phyloP scores from a whole-genome alignment of 2,797 vertebrate species.

The Macrochelys suwanniensis region DNA sequence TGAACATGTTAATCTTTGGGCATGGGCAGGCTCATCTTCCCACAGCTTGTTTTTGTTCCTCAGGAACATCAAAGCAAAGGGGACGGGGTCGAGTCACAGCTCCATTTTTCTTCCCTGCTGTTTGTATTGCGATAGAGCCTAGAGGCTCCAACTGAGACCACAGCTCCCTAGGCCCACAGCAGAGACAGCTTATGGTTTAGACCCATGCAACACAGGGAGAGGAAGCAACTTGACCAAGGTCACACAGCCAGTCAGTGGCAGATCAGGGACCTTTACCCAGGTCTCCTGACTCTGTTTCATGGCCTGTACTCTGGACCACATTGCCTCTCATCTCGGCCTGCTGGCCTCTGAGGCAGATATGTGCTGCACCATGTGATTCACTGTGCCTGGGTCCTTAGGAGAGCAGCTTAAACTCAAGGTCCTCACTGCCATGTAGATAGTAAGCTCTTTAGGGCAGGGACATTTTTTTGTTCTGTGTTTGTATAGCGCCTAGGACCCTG shows the following conservation, averaged over 20 bases:
- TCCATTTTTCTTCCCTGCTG: background rate
- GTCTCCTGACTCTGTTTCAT: background rate
- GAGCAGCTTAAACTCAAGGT: background rate
- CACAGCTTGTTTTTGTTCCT: background rate
- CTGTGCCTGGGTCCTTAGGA: rapidly evolving
- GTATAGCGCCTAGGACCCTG: rapidly evolving
- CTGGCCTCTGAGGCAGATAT: background rate
- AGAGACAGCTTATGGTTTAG: background rate
- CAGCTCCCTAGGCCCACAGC: background rate
- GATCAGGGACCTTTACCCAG: background rate
- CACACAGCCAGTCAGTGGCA: background rate
- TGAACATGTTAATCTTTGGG: background rate
- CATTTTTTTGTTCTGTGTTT: background rate
- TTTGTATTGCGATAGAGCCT: background rate
- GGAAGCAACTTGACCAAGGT: background rate
- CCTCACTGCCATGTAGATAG: background rate
- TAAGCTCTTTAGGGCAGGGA: background rate
- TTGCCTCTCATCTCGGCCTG: background rate
- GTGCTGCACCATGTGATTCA: background rate
- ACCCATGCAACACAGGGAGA: background rate
- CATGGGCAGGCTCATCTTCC: background rate
- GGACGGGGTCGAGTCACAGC: background rate
- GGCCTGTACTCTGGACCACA: background rate
- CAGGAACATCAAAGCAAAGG: background rate
- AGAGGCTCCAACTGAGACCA: background rate